A percentile compares a stretch with the other conserved stretches of the same genome.
phyloP scores from a whole-genome alignment of 1,140 invertebrate species.

The Globodera rostochiensis region DNA sequence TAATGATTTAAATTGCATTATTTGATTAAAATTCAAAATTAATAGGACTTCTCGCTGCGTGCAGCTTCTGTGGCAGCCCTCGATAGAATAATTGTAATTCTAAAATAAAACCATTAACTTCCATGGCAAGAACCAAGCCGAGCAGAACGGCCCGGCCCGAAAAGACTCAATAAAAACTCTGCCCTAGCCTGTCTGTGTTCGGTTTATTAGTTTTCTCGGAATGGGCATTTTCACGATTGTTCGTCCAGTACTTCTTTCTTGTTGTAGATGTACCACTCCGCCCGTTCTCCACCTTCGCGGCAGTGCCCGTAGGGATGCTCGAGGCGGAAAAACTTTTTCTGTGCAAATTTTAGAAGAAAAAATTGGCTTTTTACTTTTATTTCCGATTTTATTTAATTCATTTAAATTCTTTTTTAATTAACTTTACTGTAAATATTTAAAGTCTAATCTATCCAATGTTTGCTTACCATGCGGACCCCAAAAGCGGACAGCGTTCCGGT shows the following conservation, averaged over 20 bases:
- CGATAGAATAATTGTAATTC: constrained; percentile 65
- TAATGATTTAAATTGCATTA: too few relatives aligned
- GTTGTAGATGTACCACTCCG: constrained; percentile 56
- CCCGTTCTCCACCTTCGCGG: constrained; percentile 54
- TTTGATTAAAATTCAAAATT: too few relatives aligned
- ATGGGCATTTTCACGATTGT: too few relatives aligned
- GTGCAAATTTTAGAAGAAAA: background rate
- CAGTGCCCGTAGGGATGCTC: constrained; percentile 59
- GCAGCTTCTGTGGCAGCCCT: constrained; percentile 64
- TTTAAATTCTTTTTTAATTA: too few relatives aligned
- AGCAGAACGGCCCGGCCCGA: too few relatives aligned
- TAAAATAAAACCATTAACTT: background rate
- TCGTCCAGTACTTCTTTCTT: background rate
- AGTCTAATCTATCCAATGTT: too few relatives aligned
- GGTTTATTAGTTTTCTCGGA: too few relatives aligned
- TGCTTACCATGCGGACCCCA: constrained; percentile 60
- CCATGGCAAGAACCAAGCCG: too few relatives aligned
- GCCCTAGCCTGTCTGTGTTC: too few relatives aligned
- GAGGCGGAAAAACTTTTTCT: constrained; percentile 63
- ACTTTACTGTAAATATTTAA: too few relatives aligned
- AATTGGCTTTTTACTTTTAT: background rate
- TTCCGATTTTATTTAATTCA: background rate
- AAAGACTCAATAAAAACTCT: too few relatives aligned
- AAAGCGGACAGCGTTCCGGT: constrained; percentile 64
- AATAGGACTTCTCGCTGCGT: constrained; percentile 53